Evolutionary conservation across 2,797 vertebrate species (phyloP).

Genomic region (Amblyopsis hoosieri): DNA sequence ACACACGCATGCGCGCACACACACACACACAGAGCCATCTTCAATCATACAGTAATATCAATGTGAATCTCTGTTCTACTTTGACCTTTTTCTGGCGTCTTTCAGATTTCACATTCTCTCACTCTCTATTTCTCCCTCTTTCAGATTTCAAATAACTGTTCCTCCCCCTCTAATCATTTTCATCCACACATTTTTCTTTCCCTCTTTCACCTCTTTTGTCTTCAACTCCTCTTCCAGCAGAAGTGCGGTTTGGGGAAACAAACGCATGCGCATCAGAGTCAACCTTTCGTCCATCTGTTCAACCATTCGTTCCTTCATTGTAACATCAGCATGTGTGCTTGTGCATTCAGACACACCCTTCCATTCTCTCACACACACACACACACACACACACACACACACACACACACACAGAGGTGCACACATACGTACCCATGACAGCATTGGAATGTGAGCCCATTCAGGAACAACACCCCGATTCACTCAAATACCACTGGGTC

Average conservation of each 20-base stretch:
- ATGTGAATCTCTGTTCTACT: conserved; percentile 26
- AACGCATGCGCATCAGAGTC: background rate
- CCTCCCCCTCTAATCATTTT: background rate
- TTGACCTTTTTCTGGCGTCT: conserved; percentile 6
- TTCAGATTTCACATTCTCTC: conserved; percentile 1
- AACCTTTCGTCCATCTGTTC: background rate
- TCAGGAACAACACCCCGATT: conserved; percentile 54
- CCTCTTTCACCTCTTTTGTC: background rate
- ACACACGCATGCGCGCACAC: background rate
- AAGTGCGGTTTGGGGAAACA: conserved; percentile 5
- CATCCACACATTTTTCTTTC: background rate
- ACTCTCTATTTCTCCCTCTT: background rate
- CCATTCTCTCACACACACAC: conserved; percentile 21
- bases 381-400: conserved; percentile 36
- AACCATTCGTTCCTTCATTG: background rate
- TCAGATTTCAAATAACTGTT: background rate
- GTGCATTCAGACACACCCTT: conserved; percentile 30
- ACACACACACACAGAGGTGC: conserved; percentile 14
- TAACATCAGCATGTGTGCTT: background rate
- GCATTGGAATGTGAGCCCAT: conserved; percentile 42
- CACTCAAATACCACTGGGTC: conserved; percentile 30
- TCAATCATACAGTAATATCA: conserved; percentile 28
- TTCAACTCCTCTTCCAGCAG: background rate
- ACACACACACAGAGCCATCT: conserved; percentile 22
- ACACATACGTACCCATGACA: conserved; percentile 15